Evolutionary conservation across 2,888 invertebrate genomes (phyloP), one percentile per base, ranked within the genome.

Genomic region (Ectemnius cavifrons): DNA sequence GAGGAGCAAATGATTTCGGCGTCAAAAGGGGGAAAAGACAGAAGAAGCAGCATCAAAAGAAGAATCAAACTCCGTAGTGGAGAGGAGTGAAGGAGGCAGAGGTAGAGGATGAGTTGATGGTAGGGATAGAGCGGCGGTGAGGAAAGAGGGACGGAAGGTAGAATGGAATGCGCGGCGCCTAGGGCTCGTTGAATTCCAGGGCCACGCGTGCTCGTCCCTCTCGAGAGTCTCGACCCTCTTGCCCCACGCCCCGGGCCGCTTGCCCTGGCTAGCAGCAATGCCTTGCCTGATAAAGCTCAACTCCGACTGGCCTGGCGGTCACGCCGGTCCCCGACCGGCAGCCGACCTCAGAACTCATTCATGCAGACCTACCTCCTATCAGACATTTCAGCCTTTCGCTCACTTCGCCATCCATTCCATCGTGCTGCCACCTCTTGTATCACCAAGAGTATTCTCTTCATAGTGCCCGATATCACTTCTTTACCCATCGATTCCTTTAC

Each of bases 301-400:
- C 88, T 87, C 87, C 86, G 88, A 87, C 83, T 83, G 84, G 75
- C 74, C 37, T 37, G 37, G 23, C 23, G 23, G 23, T 23, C 23
- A 23, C 23, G 23, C 23, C 23, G 73, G 84, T 84, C 83, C 82
- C 86, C 13, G 82, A 84, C 80, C 87, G 83, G 84, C n/a, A 14
- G 69, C 83, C 75, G 81, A 87, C 89, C 90, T 85, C 88, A 89
- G 88, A 88, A 90, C 92, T 92, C 92, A 92, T 92, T 92, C 92
- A 92, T 92, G 91, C 86, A 89, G 92, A 92, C 92, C 92, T 92
- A 92, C 92, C 92, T 92, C 92, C 92, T 92, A 92, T 91, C 91
- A 91, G 87, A 92, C 64, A 16, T 60, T 27, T 20, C 11, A 27
- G 13, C 27, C 27, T 58, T 18, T 20, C 58, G 14, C 18, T 23